Evolutionary conservation across 2,113 vertebrate species (phyloP).

Genomic region (Xenus cinereus): DNA sequence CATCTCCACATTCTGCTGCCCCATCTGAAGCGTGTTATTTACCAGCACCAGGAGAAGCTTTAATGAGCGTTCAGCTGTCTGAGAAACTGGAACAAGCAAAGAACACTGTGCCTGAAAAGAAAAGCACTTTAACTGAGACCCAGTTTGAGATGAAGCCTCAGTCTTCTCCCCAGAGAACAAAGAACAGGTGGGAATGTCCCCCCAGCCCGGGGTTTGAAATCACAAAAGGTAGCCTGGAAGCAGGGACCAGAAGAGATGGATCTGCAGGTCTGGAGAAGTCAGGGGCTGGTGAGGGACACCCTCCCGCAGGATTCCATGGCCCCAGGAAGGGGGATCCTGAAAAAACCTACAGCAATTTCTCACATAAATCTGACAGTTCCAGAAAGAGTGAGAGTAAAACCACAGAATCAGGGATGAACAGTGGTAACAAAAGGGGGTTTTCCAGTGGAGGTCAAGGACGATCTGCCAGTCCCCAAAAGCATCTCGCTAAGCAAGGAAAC

Average conservation of each 20-base stretch:
- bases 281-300: constrained; percentile 24
- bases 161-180: constrained; percentile 50
- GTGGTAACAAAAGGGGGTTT: background rate
- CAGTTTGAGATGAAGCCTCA: constrained; percentile 44
- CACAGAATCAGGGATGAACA: background rate
- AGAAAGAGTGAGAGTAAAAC: constrained; percentile 55
- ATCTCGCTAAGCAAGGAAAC: constrained; percentile 51
- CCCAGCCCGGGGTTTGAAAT: constrained; percentile 43
- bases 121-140: constrained; percentile 70
- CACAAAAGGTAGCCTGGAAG: constrained; percentile 6
- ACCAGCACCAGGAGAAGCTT: constrained; percentile 72
- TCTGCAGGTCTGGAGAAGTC: constrained; percentile 74
- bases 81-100: constrained; percentile 66
- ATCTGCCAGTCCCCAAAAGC: constrained; percentile 79
- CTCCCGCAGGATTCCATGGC: constrained; percentile 45
- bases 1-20: constrained; percentile 77
- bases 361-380: constrained; percentile 42
- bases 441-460: background rate
- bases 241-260: constrained; percentile 63
- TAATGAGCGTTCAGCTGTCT: constrained; percentile 56
- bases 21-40: constrained; percentile 74
- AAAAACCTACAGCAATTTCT: constrained; percentile 10
- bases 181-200: constrained; percentile 63
- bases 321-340: constrained; percentile 68
- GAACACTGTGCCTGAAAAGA: constrained; percentile 66